These are phyloP conservation scores for Lipophrys pholis DNA, from an alignment of 2,113 vertebrate genomes.

Conservation along the genomic window DNA sequence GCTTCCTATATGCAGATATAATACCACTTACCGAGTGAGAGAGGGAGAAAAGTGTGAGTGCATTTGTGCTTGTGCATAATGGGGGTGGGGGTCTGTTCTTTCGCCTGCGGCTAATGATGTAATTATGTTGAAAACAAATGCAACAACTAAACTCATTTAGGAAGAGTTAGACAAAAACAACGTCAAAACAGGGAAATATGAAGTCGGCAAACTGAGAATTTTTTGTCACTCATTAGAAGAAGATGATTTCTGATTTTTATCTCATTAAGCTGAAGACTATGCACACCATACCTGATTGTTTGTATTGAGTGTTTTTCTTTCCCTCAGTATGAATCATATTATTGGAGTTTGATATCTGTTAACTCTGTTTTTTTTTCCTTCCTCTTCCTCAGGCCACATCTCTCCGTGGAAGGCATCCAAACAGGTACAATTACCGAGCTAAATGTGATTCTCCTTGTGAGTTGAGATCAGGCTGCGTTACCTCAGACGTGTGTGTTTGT, in stretches of 20 bases:
- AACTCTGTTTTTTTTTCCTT: slow-evolving; percentile 56
- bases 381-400: slow-evolving; percentile 89
- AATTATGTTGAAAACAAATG: slow-evolving; percentile 81
- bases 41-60: slow-evolving; percentile 6
- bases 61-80: slow-evolving; percentile 3
- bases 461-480: slow-evolving; percentile 16
- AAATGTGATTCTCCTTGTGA: slow-evolving; percentile 10
- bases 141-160: slow-evolving; percentile 61
- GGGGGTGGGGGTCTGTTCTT: slow-evolving; percentile 2
- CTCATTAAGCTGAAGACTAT: not conserved
- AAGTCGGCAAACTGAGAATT: slow-evolving; percentile 17
- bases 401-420: slow-evolving; percentile 98
- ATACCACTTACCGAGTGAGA: slow-evolving; percentile 41
- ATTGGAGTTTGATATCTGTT: slow-evolving; percentile 1
- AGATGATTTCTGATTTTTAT: slow-evolving; percentile 6
- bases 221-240: slow-evolving; percentile 4
- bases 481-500: slow-evolving; percentile 25
- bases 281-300: no score
- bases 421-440: slow-evolving; percentile 85
- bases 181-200: slow-evolving; percentile 47
- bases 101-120: slow-evolving; percentile 80
- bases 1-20: slow-evolving; percentile 47
- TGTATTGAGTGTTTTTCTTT: no score
- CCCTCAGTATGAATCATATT: not conserved
- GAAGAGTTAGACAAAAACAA: slow-evolving; percentile 55